Conservation (phyloP, 2,113 vertebrate species). For the crab-eating macaque (Macaca fascicularis) region T2T-MFA8v1.1 NC_088385.1:102603001-102603500, state of each 20-base stretch:
- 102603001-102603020: not conserved
- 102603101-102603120: not conserved
- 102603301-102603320: not conserved
- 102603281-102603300: not conserved
- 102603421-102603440: slow-evolving; percentile 1
- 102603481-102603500: not conserved
- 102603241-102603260: not conserved
- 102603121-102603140: not conserved
- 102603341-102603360: not conserved
- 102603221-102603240: not conserved
- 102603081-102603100: not conserved
- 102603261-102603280: not conserved
- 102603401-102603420: not conserved
- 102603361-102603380: not conserved
- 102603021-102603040: not conserved
- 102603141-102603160: not conserved
- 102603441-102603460: not conserved
- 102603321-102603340: not conserved
- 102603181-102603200: not conserved
- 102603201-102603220: not conserved
- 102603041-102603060: not conserved
- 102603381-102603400: not conserved
- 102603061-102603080: not conserved
- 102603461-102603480: slow-evolving; percentile 2
- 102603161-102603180: not conserved